Evolutionary conservation across 2,888 invertebrate genomes (phyloP), one percentile per base, ranked within the genome.

Genomic region (Conus canariensis): DNA sequence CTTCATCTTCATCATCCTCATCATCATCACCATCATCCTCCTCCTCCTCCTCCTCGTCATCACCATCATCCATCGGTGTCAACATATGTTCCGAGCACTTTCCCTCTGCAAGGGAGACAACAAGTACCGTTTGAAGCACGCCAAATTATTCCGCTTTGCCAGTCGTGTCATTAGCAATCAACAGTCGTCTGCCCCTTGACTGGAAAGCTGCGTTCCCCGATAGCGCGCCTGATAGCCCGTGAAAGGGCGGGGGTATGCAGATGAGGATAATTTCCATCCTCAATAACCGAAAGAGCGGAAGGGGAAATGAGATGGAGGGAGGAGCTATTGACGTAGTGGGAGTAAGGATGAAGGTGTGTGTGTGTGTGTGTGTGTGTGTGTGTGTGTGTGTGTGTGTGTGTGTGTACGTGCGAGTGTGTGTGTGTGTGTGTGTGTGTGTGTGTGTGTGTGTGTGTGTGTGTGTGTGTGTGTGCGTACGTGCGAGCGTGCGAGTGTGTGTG

Each of bases 121-220:
- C n/a, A 22, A 74, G 74, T 74, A n/a, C n/a, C n/a, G 74, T 74
- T 74, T 74, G 74, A n/a, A 74, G 74, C 9, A 10, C 22, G 10
- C 9, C 60, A 2, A 74, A 74, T 74, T 74, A 74, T 74, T 74
- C 74, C 9, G 74, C 74, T 74, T 74, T 74, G 74, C 74, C 74
- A n/a, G 74, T 74, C 74, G 74, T 74, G 74, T 74, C 74, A 74
- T 74, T n/a, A 74, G 74, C 74, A 74, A 74, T 74, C 74, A 74
- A 74, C 74, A 74, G 74, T 74, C n/a, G 74, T n/a, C 74, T 22
- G 74, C 74, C 74, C 74, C n/a, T 74, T 22, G 74, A 22, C 74
- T 19, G 25, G n/a, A 74, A 74, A 0, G n/a, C n/a, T 22, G 74
- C n/a, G n/a, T 22, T 74, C n/a, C 74, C 74, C 74, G 74, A 74